A percentile compares a stretch with the other conserved stretches of the same genome.
phyloP scores from a whole-genome alignment of 2,888 invertebrate genomes.

The Pseudanteris insignis region DNA sequence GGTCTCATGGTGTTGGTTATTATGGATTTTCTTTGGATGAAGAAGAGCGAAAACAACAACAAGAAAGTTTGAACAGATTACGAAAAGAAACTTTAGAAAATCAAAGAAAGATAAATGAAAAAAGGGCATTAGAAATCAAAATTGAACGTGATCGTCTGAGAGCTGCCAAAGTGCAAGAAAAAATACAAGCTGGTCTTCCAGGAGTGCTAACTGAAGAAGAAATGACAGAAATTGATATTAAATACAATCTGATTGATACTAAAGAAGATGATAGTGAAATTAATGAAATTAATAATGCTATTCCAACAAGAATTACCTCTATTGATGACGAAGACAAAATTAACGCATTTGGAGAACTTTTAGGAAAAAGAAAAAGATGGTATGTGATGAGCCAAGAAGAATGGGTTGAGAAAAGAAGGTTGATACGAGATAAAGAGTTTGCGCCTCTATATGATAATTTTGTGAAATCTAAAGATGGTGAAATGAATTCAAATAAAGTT shows the following conservation, averaged over 20 bases:
- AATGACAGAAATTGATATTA: conserved; percentile 41
- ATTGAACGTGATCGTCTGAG: conserved; percentile 76
- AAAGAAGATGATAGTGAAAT: conserved; percentile 38
- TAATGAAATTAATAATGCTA: conserved; percentile 39
- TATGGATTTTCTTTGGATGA: conserved; percentile 91
- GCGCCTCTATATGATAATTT: conserved; percentile 71
- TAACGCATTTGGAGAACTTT: conserved; percentile 57
- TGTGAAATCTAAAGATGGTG: conserved; percentile 43
- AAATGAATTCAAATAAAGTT: conserved; percentile 12
- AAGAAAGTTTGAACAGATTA: conserved; percentile 77
- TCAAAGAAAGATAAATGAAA: conserved; percentile 73
- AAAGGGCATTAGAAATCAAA: conserved; percentile 72
- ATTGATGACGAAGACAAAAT: conserved; percentile 59
- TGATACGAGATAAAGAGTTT: conserved; percentile 79
- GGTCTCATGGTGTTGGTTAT: conserved; percentile 92
- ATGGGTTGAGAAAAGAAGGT: conserved; percentile 79
- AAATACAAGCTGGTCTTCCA: conserved; percentile 78
- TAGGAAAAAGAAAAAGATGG: conserved; percentile 68
- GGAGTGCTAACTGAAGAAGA: conserved; percentile 66
- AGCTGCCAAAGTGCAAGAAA: conserved; percentile 78
- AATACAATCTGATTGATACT: conserved; percentile 27
- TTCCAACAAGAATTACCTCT: conserved; percentile 49
- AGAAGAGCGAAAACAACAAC: conserved; percentile 79
- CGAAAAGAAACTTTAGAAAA: conserved; percentile 77
- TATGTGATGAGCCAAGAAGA: conserved; percentile 79